Percentiles rank a stretch among this genome's conserved stretches.
These are phyloP conservation scores for Delphinapterus leucas DNA, from an alignment of 2,113 vertebrate species.

Conservation along the genomic window DNA sequence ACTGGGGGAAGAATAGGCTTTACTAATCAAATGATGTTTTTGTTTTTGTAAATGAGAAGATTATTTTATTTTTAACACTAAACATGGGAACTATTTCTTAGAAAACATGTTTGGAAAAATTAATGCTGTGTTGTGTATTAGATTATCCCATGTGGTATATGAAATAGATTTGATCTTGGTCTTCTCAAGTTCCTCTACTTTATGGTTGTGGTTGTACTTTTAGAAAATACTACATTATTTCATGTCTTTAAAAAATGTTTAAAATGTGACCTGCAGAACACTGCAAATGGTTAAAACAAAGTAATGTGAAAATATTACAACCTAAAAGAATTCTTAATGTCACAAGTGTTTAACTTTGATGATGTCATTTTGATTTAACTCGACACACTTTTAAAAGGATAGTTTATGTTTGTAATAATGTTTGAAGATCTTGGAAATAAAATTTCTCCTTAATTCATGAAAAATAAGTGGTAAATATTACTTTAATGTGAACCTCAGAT, in stretches of 20 bases:
- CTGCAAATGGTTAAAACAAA: slow-evolving; percentile 36
- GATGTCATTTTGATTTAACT: slow-evolving; percentile 72
- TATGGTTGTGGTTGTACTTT: slow-evolving; percentile 32
- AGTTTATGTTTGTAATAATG: slow-evolving; percentile 71
- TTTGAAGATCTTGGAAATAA: slow-evolving; percentile 79
- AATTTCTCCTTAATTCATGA: slow-evolving; percentile 56
- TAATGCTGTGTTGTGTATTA: neutral
- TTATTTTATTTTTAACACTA: slow-evolving; percentile 38
- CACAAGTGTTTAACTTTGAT: slow-evolving; percentile 7
- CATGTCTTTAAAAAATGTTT: slow-evolving; percentile 49
- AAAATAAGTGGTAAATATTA: neutral
- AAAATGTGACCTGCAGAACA: slow-evolving; percentile 45
- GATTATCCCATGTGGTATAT: neutral
- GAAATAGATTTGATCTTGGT: slow-evolving; percentile 23
- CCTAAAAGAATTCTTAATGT: slow-evolving; percentile 46
- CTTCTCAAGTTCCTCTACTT: neutral
- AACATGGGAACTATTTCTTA: neutral
- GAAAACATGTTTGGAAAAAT: neutral
- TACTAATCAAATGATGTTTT: slow-evolving; percentile 25
- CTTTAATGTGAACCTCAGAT: neutral
- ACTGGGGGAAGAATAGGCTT: neutral
- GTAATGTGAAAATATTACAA: neutral
- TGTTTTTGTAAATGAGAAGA: slow-evolving; percentile 32
- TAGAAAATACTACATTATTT: slow-evolving; percentile 22
- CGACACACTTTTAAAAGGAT: slow-evolving; percentile 68